Evolutionary conservation across 1,140 invertebrate genomes (phyloP).

Genomic region (Leptoteleia sp.): DNA sequence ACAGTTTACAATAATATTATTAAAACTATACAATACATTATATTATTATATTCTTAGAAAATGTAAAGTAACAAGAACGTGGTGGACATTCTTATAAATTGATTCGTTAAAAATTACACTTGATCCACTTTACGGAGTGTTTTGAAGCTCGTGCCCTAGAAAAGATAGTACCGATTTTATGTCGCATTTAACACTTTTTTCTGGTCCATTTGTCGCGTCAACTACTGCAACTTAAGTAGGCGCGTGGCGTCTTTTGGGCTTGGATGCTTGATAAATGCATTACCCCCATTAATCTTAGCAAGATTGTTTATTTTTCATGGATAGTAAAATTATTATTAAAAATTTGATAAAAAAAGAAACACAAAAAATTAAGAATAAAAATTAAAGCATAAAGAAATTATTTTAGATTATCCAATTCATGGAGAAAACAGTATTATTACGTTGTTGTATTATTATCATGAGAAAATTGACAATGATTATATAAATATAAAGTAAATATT

Average conservation of each 20-base stretch:
- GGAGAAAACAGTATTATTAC: too few relatives aligned
- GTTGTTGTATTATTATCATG: too few relatives aligned
- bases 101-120: conserved; percentile 11
- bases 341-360: too few relatives aligned
- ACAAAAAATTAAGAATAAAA: too few relatives aligned
- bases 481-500: too few relatives aligned
- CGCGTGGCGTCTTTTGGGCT: conserved; percentile 48
- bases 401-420: background rate
- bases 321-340: too few relatives aligned
- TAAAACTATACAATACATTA: too few relatives aligned
- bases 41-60: too few relatives aligned
- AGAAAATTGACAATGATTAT: too few relatives aligned
- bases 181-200: conserved; percentile 36
- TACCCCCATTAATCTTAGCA: background rate
- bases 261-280: conserved; percentile 29
- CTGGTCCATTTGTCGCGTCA: conserved; percentile 23
- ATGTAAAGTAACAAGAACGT: too few relatives aligned
- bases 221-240: conserved; percentile 45
- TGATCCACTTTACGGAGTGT: conserved; percentile 31
- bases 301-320: too few relatives aligned
- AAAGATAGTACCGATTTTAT: conserved; percentile 13
- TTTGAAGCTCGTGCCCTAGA: conserved; percentile 30
- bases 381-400: background rate
- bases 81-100: conserved; percentile 3
- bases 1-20: too few relatives aligned